Evolutionary conservation across 2,113 vertebrate genomes (phyloP).

Genomic region (Nematolebias whitei): DNA sequence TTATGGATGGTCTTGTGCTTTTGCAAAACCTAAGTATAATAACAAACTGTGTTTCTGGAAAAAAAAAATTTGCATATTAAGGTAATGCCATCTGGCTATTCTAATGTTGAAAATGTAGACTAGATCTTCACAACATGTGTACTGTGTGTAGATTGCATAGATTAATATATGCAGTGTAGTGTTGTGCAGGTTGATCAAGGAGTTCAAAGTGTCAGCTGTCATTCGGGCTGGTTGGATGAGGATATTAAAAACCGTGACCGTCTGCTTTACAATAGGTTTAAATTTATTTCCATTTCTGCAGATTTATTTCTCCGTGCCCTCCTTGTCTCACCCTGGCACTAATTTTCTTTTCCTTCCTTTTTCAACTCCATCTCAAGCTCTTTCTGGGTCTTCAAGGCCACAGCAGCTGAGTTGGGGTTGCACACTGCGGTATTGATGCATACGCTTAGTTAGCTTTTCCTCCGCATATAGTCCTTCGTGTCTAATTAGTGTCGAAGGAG

Average conservation of each 20-base stretch:
- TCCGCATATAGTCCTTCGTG: constrained; percentile 70
- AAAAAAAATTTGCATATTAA: no score
- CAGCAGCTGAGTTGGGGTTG: constrained; percentile 46
- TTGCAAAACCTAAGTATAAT: no score
- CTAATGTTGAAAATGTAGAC: no score
- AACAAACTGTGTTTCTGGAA: no score
- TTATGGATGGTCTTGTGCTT: background rate
- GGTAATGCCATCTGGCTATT: no score
- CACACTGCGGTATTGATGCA: constrained; percentile 67
- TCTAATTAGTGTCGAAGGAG: constrained; percentile 71
- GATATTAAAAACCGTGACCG: constrained; percentile 1
- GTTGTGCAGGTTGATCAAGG: background rate
- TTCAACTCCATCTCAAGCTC: constrained; percentile 16
- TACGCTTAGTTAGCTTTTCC: constrained; percentile 70
- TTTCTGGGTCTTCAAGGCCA: constrained; percentile 42
- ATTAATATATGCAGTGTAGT: no score
- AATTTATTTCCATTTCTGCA: constrained; percentile 43
- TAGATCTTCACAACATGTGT: no score
- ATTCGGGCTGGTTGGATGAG: background rate
- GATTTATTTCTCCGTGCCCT: constrained; percentile 33
- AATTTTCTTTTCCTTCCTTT: constrained; percentile 48
- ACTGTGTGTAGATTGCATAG: no score
- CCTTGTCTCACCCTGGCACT: constrained; percentile 37
- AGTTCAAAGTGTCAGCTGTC: background rate
- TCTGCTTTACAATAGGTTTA: background rate